Conservation (phyloP, 2,113 vertebrate species). For the Tautogolabrus adspersus region DNA sequence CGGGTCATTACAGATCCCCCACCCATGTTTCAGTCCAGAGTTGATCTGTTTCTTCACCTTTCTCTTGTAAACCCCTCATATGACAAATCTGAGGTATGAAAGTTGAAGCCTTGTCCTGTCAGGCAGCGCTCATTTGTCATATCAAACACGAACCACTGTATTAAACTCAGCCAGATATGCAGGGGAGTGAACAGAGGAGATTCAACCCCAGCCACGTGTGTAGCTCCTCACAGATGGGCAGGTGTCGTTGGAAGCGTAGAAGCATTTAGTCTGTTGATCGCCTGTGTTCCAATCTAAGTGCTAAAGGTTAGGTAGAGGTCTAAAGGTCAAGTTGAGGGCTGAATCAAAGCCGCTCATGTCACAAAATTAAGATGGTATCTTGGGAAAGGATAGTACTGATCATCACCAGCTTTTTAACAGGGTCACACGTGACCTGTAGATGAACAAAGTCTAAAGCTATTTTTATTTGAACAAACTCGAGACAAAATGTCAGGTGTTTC, state of each 20-base stretch:
- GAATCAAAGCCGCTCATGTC: constrained; percentile 10
- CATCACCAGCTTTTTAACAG: constrained; percentile 78
- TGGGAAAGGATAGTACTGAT: constrained; percentile 58
- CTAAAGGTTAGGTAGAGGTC: constrained; percentile 25
- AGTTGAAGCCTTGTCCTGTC: constrained; percentile 16
- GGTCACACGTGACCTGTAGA: constrained; percentile 72
- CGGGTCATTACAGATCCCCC: background rate
- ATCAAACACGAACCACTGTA: constrained; percentile 35
- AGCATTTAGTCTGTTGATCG: constrained; percentile 13
- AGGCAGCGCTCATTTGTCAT: constrained; percentile 28
- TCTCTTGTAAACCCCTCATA: background rate
- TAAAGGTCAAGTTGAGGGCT: background rate
- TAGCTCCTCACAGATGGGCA: constrained; percentile 51
- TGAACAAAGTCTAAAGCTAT: constrained; percentile 58
- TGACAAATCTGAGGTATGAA: constrained; percentile 6
- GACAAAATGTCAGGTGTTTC: constrained; percentile 77
- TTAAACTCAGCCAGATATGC: constrained; percentile 30
- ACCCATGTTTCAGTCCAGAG: background rate
- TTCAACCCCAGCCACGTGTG: constrained; percentile 45
- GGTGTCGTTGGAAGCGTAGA: constrained; percentile 31
- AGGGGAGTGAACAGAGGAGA: constrained; percentile 32
- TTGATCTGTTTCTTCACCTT: background rate
- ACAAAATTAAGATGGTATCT: constrained; percentile 13
- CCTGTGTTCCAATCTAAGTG: constrained; percentile 35
- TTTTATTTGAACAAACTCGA: constrained; percentile 73